Evolutionary conservation across 1,140 invertebrate species (phyloP).

Genomic region (Tribolium castaneum): DNA sequence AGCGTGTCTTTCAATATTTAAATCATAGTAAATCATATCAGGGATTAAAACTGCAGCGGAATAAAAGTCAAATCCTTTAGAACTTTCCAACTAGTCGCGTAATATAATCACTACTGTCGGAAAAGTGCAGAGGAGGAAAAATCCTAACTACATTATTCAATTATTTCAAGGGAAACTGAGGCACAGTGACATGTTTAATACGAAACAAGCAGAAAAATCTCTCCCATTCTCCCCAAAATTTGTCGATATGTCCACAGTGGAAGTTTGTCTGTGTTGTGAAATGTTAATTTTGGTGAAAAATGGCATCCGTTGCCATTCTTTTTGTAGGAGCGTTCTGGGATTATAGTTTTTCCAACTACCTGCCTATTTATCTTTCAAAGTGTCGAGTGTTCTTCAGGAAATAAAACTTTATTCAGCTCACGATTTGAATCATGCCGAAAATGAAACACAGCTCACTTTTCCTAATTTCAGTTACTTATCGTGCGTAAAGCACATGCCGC

Average conservation of each 20-base stretch:
- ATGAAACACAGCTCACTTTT: not conserved
- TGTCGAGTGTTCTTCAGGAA: not conserved
- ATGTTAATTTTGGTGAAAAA: conserved; percentile 18
- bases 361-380: conserved; percentile 5
- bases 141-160: not conserved
- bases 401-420: conserved; percentile 8
- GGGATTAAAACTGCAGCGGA: not conserved
- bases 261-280: not conserved
- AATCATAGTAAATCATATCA: not conserved
- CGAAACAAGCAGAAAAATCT: not conserved
- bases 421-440: not conserved
- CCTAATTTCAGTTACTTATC: not conserved
- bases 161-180: not conserved
- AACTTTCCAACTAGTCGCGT: not conserved
- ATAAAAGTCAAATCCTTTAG: not conserved
- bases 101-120: not conserved
- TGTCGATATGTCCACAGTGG: not conserved
- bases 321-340: not conserved
- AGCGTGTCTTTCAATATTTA: not conserved
- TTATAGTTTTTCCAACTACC: conserved; percentile 7
- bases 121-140: not conserved
- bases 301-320: not conserved
- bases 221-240: not conserved
- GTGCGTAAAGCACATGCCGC: not conserved
- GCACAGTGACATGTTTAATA: not conserved